These are phyloP conservation scores for Porphyrio hochstetteri DNA, from an alignment of 2,113 vertebrate genomes.

Conservation along the genomic window DNA sequence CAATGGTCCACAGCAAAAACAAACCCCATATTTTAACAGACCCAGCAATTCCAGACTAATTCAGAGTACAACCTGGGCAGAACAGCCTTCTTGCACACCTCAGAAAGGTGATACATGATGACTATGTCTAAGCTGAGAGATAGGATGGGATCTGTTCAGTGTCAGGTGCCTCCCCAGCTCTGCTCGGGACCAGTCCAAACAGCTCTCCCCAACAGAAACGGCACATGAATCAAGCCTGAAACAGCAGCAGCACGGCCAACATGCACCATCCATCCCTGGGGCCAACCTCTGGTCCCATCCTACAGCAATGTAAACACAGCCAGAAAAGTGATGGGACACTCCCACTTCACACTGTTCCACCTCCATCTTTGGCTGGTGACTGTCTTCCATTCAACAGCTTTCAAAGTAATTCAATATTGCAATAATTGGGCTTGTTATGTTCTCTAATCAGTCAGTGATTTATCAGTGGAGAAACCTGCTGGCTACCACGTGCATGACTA, in stretches of 20 bases:
- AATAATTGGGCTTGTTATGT: neutral
- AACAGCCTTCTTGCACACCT: neutral
- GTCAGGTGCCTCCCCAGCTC: neutral
- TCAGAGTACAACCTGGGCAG: neutral
- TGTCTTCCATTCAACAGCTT: neutral
- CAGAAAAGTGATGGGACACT: neutral
- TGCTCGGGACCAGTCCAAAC: neutral
- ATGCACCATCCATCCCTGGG: neutral
- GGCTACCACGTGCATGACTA: neutral
- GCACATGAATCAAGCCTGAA: accelerated
- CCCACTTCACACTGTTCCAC: neutral
- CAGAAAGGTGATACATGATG: neutral
- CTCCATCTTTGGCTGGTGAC: neutral
- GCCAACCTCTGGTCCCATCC: accelerated
- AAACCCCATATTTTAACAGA: neutral
- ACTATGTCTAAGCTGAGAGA: accelerated
- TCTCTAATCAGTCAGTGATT: neutral
- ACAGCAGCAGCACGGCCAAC: accelerated
- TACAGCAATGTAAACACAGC: accelerated
- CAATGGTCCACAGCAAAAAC: neutral
- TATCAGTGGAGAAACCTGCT: neutral
- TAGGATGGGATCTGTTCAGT: neutral
- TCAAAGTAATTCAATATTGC: neutral
- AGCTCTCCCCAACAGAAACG: neutral
- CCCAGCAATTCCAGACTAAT: neutral